Percentiles rank a stretch among this genome's conserved stretches.
Evolutionary conservation across 2,888 invertebrate species (phyloP).

Genomic region (Melinopterus prodromus): DNA sequence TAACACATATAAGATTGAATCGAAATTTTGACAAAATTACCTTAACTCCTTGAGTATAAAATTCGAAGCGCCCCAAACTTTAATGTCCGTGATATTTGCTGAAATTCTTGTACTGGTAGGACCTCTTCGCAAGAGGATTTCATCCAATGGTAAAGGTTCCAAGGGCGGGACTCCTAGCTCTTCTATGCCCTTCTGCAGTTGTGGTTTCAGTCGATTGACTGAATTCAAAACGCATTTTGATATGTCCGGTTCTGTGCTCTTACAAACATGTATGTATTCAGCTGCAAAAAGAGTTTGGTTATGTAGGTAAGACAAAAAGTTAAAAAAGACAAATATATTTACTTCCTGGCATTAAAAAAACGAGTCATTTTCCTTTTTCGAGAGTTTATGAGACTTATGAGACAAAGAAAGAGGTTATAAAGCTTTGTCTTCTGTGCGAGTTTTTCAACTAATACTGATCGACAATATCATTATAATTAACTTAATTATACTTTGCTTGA

Average conservation of each 20-base stretch:
- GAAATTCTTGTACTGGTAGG: constrained; percentile 62
- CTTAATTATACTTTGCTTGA: too few species aligned
- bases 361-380: too few species aligned
- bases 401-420: background rate
- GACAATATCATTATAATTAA: too few species aligned
- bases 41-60: constrained; percentile 68
- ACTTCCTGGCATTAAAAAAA: background rate
- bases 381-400: too few species aligned
- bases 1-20: background rate
- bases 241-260: constrained; percentile 62
- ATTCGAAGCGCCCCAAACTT: constrained; percentile 68
- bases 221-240: constrained; percentile 61
- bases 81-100: constrained; percentile 68
- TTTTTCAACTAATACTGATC: too few species aligned
- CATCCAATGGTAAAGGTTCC: constrained; percentile 70
- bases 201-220: constrained; percentile 62
- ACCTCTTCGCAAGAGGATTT: constrained; percentile 69
- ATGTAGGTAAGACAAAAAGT: background rate
- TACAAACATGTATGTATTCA: constrained; percentile 66
- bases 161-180: constrained; percentile 73
- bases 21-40: constrained; percentile 57
- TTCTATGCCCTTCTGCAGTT: constrained; percentile 68
- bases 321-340: too few species aligned
- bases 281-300: constrained; percentile 57
- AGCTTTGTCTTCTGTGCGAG: background rate